phyloP scores from a whole-genome alignment of 2,113 vertebrate species.

The Gnathonemus echidnorhynchus region DNA sequence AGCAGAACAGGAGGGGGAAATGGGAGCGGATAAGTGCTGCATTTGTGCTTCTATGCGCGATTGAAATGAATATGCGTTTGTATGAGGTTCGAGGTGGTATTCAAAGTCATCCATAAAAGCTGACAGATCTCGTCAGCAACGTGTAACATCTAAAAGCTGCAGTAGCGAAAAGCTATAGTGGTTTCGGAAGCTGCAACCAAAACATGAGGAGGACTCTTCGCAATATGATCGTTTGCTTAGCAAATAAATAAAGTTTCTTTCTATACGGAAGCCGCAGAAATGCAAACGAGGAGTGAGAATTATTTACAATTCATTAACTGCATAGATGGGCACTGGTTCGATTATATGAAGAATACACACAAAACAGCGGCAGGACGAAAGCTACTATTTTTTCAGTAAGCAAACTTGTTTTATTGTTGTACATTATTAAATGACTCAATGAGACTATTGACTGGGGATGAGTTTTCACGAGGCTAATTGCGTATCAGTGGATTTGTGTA shows the following conservation, averaged over 20 bases:
- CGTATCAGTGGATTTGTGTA: neutral
- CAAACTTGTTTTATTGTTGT: neutral
- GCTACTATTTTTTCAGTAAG: neutral
- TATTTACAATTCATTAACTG: slow-evolving; percentile 4
- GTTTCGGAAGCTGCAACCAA: neutral
- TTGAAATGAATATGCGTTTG: neutral
- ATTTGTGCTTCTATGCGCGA: slow-evolving; percentile 16
- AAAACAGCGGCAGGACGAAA: neutral
- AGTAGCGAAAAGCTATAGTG: neutral
- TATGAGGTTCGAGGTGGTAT: slow-evolving; percentile 9
- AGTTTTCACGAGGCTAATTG: neutral
- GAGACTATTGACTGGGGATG: neutral
- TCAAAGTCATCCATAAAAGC: neutral
- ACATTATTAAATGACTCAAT: neutral
- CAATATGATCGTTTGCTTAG: neutral
- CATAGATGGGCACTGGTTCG: neutral
- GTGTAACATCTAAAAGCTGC: neutral
- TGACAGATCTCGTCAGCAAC: neutral
- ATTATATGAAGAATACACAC: neutral
- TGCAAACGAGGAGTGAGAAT: neutral
- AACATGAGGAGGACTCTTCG: neutral
- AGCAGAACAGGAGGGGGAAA: slow-evolving; percentile 50
- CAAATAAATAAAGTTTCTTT: slow-evolving; percentile 6
- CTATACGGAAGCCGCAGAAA: neutral
- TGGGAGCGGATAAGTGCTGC: slow-evolving; percentile 40